Evolutionary conservation across 2,797 vertebrate species (phyloP).

Genomic region (Helostoma temminkii): DNA sequence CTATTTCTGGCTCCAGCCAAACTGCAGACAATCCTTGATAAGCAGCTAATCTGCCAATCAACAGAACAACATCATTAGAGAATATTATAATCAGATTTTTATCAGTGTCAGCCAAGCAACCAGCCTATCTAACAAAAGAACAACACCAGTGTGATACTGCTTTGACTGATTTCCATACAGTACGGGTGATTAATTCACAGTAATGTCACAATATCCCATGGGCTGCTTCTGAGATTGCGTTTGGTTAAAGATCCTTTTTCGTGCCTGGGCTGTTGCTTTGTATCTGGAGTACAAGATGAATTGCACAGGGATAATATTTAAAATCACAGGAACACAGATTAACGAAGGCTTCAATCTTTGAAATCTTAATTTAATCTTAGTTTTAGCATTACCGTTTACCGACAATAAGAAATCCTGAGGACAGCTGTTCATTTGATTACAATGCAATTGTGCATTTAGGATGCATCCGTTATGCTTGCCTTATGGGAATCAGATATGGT

Average conservation of each 20-base stretch:
- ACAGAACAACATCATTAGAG: constrained; percentile 23
- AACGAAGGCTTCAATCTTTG: not conserved
- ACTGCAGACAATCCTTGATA: constrained; percentile 18
- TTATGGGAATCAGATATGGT: not conserved
- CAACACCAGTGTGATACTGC: constrained; percentile 45
- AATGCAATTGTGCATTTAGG: constrained; percentile 10
- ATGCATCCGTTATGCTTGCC: not conserved
- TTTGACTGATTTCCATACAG: constrained; percentile 55
- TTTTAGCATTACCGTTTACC: not conserved
- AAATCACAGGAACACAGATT: not conserved
- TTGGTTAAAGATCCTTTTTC: constrained; percentile 20
- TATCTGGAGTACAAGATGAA: constrained; percentile 10
- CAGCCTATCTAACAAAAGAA: constrained; percentile 41
- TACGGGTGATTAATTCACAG: constrained; percentile 50
- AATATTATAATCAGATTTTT: constrained; percentile 30
- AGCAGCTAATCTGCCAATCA: constrained; percentile 29
- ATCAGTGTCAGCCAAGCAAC: constrained; percentile 36
- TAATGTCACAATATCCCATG: constrained; percentile 45
- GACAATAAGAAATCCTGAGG: constrained; percentile 7
- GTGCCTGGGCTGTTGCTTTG: not conserved
- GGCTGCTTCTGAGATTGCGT: constrained; percentile 12
- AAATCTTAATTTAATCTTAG: constrained; percentile 3
- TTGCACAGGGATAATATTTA: not conserved
- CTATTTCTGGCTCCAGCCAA: not conserved
- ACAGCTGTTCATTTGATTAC: constrained; percentile 21